Evolutionary conservation across 2,888 invertebrate genomes (phyloP).

Genomic region (Ennomos quercinarius): DNA sequence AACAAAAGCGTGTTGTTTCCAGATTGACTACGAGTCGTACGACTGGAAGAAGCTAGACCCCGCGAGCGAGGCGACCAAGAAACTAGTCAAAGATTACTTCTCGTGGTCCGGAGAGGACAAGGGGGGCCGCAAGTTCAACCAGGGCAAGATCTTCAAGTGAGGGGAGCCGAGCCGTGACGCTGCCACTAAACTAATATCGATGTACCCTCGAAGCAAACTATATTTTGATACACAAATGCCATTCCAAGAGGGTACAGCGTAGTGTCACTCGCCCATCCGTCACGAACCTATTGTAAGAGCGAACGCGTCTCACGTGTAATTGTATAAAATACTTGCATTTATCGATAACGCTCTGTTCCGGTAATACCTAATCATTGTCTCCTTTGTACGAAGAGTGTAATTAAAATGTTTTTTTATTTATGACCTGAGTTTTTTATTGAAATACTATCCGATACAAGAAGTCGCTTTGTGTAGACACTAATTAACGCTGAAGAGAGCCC

Average conservation of each 20-base stretch:
- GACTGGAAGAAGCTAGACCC: conserved; percentile 97
- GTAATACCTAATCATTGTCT: conserved; percentile 44
- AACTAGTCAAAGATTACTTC: conserved; percentile 95
- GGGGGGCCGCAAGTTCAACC: conserved; percentile 96
- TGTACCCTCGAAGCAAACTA: conserved; percentile 1
- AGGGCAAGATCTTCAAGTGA: conserved; percentile 99
- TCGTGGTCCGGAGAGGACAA: conserved; percentile 95
- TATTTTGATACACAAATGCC: conserved; percentile 13
- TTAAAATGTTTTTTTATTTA: conserved; percentile 75
- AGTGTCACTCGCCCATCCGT: conserved; percentile 10
- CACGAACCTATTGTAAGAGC: conserved; percentile 26
- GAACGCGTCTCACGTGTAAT: conserved; percentile 21
- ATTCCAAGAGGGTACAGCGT: conserved; percentile 12
- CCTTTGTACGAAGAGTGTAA: conserved; percentile 56
- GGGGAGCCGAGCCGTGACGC: too few relatives aligned
- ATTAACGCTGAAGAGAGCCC: too few relatives aligned
- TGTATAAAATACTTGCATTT: conserved; percentile 58
- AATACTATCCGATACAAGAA: too few relatives aligned
- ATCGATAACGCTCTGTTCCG: conserved; percentile 49
- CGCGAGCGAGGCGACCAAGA: conserved; percentile 91
- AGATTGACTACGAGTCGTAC: conserved; percentile 98
- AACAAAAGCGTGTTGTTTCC: conserved; percentile 11
- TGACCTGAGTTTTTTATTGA: conserved; percentile 34
- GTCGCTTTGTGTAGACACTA: too few relatives aligned
- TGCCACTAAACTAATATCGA: neutral